Evolutionary conservation across 2,888 invertebrate species (phyloP).

Genomic region (Apamea crenata): DNA sequence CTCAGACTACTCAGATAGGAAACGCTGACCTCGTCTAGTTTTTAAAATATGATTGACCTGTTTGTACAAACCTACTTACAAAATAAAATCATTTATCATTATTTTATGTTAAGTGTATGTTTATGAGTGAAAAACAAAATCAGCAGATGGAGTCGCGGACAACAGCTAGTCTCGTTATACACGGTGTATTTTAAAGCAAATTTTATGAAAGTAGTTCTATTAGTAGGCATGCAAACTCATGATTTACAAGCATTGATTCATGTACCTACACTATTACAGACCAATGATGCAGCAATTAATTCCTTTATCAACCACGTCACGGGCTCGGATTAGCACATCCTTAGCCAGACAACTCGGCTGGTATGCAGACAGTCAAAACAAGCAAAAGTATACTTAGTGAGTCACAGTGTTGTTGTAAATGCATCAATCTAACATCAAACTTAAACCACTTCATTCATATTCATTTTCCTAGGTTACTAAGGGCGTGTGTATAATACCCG

Average conservation of each 20-base stretch:
- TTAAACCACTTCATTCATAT: conserved; percentile 35
- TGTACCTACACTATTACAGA: neutral
- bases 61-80: no score
- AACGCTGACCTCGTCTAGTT: no score
- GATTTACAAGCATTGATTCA: neutral
- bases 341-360: conserved; percentile 47
- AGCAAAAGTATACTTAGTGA: conserved; percentile 32
- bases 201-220: no score
- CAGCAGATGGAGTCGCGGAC: neutral
- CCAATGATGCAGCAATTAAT: conserved; percentile 11
- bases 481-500: neutral
- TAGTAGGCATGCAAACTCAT: neutral
- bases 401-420: conserved; percentile 38
- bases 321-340: neutral
- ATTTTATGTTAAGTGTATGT: no score
- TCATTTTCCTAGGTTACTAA: conserved; percentile 28
- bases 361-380: conserved; percentile 53
- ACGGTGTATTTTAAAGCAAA: no score
- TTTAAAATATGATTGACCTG: no score
- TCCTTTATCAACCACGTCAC: conserved; percentile 14
- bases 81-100: no score
- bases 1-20: no score
- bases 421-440: conserved; percentile 38
- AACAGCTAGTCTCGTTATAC: neutral
- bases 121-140: no score